These are phyloP conservation scores for Zaprionus taronus DNA, from an alignment of 1,140 invertebrate genomes.

Conservation along the genomic window DNA sequence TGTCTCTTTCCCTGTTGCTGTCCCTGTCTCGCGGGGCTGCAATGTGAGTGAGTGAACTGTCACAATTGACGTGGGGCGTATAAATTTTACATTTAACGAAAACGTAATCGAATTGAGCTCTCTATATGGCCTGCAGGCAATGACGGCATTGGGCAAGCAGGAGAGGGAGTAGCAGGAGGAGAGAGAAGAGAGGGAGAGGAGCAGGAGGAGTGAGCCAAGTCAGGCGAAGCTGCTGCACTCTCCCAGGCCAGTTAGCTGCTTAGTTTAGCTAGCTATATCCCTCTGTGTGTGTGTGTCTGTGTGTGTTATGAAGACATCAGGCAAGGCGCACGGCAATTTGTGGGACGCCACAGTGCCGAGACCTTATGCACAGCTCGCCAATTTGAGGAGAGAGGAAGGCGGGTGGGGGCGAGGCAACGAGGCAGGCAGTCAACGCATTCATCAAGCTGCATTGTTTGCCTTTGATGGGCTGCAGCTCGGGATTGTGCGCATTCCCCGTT, in stretches of 20 bases:
- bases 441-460: constrained; percentile 73
- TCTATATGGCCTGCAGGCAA: constrained; percentile 63
- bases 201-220: neutral
- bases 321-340: constrained; percentile 76
- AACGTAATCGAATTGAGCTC: constrained; percentile 83
- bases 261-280: constrained; percentile 17
- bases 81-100: constrained; percentile 84
- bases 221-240: constrained; percentile 16
- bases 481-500: constrained; percentile 65
- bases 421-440: constrained; percentile 65
- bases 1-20: constrained; percentile 1
- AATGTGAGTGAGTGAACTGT: constrained; percentile 80
- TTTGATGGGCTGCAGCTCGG: constrained; percentile 46
- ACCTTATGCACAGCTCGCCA: constrained; percentile 43
- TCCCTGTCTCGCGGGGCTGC: constrained; percentile 40
- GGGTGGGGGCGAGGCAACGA: neutral
- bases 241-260: constrained; percentile 30
- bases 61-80: constrained; percentile 82
- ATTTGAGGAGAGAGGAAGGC: constrained; percentile 55
- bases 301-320: constrained; percentile 75
- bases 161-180: constrained; percentile 20
- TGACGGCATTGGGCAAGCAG: neutral
- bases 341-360: constrained; percentile 68
- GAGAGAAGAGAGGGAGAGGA: neutral
- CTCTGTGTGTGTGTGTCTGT: constrained; percentile 18